These are phyloP conservation scores for Myripristis murdjan DNA, from an alignment of 2,797 vertebrate species.

Conservation along the genomic window DNA sequence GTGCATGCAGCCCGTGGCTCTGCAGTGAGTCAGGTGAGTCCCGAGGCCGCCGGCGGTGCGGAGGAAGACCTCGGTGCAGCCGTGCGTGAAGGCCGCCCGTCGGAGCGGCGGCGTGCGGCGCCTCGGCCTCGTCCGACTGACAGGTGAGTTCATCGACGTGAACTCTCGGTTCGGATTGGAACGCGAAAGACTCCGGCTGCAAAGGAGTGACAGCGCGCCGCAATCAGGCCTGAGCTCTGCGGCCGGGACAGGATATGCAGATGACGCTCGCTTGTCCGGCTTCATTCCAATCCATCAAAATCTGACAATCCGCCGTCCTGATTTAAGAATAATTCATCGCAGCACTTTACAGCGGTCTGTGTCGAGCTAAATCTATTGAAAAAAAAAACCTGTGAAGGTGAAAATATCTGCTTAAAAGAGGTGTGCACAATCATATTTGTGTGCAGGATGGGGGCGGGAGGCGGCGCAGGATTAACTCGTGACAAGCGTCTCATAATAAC, in stretches of 20 bases:
- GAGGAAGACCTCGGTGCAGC: conserved; percentile 3
- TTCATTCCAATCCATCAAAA: conserved; percentile 49
- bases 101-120: conserved; percentile 44
- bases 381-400: background rate
- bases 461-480: conserved; percentile 58
- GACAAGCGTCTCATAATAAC: conserved; percentile 59
- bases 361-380: too few species aligned
- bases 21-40: conserved; percentile 18
- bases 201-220: too few species aligned
- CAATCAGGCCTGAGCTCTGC: background rate
- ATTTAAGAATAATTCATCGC: too few species aligned
- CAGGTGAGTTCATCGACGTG: conserved; percentile 45
- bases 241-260: conserved; percentile 26
- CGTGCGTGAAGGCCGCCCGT: conserved; percentile 20
- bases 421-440: conserved; percentile 49
- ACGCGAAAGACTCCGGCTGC: conserved; percentile 20
- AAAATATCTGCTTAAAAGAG: conserved; percentile 24
- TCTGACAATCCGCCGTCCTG: too few species aligned
- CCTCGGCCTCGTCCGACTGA: conserved; percentile 39
- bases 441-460: too few species aligned
- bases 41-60: background rate
- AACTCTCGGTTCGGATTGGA: conserved; percentile 20
- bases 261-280: conserved; percentile 40
- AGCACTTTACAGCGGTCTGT: too few species aligned
- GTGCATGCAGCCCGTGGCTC: conserved; percentile 41